These are phyloP conservation scores for Cryptotermes secundus DNA, from an alignment of 1,140 invertebrate species.

Conservation along the genomic window DNA sequence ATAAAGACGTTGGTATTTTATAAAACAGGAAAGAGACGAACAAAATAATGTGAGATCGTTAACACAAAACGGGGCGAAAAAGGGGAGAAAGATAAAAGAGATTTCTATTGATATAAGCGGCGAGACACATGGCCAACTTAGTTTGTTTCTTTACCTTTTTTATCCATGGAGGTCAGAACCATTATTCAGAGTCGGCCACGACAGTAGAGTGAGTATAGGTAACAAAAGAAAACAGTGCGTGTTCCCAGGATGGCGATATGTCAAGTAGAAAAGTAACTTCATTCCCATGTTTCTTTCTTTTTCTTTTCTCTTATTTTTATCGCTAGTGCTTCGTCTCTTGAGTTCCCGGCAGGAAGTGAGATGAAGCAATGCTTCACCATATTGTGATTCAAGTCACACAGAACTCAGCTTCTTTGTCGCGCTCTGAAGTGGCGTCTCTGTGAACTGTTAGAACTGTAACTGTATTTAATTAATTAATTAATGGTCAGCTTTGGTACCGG, in stretches of 20 bases:
- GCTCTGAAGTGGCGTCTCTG: no score
- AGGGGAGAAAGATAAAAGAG: neutral
- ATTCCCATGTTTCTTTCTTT: slow-evolving; percentile 2
- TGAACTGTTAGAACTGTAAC: no score
- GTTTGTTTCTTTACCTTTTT: neutral
- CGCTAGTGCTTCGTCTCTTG: neutral
- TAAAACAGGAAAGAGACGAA: neutral
- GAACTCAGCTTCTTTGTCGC: no score
- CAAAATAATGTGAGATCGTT: neutral
- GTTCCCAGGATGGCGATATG: neutral
- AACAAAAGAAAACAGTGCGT: neutral
- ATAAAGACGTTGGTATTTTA: no score
- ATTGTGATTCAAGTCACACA: neutral
- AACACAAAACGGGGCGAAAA: neutral
- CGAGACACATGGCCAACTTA: neutral
- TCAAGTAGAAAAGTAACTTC: neutral
- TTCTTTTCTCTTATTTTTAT: neutral
- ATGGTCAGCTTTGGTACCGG: no score
- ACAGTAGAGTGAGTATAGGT: slow-evolving; percentile 3
- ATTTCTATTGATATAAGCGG: neutral
- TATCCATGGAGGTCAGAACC: neutral
- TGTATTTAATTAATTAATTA: no score
- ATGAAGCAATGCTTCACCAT: neutral
- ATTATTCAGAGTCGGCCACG: slow-evolving; percentile 6
- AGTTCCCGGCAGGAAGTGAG: neutral